phyloP scores from a whole-genome alignment of 2,888 invertebrate species.

The Pseudococcus viburni region DNA sequence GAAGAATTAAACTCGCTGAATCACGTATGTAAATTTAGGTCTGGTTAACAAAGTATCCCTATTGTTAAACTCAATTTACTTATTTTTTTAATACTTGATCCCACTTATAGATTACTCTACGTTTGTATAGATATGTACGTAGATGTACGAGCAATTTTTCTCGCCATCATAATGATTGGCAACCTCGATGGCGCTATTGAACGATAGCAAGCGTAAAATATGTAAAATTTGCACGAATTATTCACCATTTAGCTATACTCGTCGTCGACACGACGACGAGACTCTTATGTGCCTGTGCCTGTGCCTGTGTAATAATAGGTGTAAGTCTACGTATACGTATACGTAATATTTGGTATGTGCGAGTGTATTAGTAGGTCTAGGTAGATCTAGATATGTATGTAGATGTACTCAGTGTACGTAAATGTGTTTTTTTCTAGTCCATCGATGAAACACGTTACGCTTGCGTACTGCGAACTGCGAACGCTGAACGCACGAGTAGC shows the following conservation, averaged over 20 bases:
- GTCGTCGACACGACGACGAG: background rate
- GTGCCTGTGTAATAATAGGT: no score
- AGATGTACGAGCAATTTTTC: background rate
- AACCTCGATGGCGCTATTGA: conserved; percentile 14
- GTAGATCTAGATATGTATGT: background rate
- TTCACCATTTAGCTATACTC: background rate
- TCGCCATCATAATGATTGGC: background rate
- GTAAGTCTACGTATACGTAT: no score
- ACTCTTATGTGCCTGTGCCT: no score
- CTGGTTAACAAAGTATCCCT: background rate
- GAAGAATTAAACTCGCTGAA: no score
- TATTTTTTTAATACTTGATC: background rate
- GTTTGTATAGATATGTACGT: background rate
- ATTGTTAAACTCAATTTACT: background rate
- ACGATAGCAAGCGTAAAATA: background rate
- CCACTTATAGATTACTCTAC: background rate
- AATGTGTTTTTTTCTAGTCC: background rate
- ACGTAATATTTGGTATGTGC: no score
- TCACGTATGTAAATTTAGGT: background rate
- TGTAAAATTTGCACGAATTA: background rate
- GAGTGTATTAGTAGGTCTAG: no score
- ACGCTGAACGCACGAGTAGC: background rate
- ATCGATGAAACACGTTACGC: background rate
- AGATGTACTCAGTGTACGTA: background rate
- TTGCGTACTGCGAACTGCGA: background rate